Evolutionary conservation across 2,888 invertebrate species (phyloP).

Genomic region (Heliothis peltigera): DNA sequence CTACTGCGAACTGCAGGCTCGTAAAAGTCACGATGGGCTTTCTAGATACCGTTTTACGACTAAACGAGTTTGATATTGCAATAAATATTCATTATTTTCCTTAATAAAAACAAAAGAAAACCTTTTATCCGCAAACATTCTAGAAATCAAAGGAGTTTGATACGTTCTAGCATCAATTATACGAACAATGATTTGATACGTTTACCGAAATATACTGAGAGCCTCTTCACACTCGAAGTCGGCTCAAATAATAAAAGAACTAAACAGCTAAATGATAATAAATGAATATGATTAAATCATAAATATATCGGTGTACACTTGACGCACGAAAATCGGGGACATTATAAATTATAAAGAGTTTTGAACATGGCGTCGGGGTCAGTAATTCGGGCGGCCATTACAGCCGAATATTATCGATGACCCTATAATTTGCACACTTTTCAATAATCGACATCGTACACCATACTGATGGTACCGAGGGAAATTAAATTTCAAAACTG

Average conservation of each 20-base stretch:
- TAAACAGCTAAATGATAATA: conserved; percentile 50
- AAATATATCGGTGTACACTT: conserved; percentile 56
- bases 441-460: conserved; percentile 76
- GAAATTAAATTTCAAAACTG: conserved; percentile 64
- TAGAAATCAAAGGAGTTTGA: background rate
- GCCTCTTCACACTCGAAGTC: background rate
- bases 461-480: conserved; percentile 61
- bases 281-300: conserved; percentile 62
- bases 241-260: conserved; percentile 46
- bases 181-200: too few species aligned
- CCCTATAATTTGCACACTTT: conserved; percentile 82
- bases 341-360: conserved; percentile 77
- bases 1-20: conserved; percentile 21
- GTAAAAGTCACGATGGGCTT: conserved; percentile 37
- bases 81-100: background rate
- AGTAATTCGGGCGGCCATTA: conserved; percentile 69
- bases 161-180: background rate
- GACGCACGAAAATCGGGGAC: conserved; percentile 66
- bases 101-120: background rate
- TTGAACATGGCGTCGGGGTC: conserved; percentile 73
- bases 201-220: too few species aligned
- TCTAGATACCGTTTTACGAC: conserved; percentile 16
- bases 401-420: conserved; percentile 69
- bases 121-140: background rate
- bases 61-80: background rate